Conservation (phyloP, 1,140 invertebrate genomes). For the Drosophila pallidifrons region DNA sequence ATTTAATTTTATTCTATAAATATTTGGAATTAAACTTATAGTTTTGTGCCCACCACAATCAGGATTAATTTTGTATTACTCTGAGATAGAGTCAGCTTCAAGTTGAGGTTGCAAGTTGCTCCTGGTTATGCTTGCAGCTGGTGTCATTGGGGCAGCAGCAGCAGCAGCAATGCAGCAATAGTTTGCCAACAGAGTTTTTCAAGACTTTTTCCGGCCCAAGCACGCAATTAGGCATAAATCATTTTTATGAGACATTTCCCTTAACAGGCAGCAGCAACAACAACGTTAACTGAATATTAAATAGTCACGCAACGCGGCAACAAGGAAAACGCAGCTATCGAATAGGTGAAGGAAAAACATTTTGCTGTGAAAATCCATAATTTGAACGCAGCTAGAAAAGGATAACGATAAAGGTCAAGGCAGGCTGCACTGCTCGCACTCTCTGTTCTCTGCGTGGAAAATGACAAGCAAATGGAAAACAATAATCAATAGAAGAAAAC, state of each 20-base stretch:
- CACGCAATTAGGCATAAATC: slow-evolving; percentile 70
- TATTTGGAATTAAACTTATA: no score
- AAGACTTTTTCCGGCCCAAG: slow-evolving; percentile 28
- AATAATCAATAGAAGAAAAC: slow-evolving; percentile 56
- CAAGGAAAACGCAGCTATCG: slow-evolving; percentile 24
- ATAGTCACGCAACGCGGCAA: slow-evolving; percentile 64
- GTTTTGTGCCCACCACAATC: no score
- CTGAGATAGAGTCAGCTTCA: background rate
- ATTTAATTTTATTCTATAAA: no score
- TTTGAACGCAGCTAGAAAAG: slow-evolving; percentile 34
- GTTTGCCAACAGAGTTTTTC: slow-evolving; percentile 6
- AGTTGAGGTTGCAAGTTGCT: background rate
- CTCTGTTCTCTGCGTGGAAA: slow-evolving; percentile 12
- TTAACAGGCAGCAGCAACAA: slow-evolving; percentile 24
- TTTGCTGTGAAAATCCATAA: slow-evolving; percentile 37
- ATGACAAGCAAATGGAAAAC: slow-evolving; percentile 44
- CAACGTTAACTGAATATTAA: slow-evolving; percentile 53
- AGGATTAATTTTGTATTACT: background rate
- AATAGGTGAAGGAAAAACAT: slow-evolving; percentile 22
- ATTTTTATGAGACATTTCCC: slow-evolving; percentile 72
- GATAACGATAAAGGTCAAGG: slow-evolving; percentile 52
- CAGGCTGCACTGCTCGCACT: slow-evolving; percentile 25
- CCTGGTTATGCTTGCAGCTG: background rate
- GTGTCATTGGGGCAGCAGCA: slow-evolving; percentile 1
- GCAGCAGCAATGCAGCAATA: background rate